These are phyloP conservation scores for Rattus norvegicus DNA, from an alignment of 2,113 vertebrate species.

Conservation along the genomic window GRCr8 NC_086035.1:20139001-20139500, in stretches of 20 bases:
- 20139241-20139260: not conserved
- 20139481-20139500: not conserved
- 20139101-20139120: not conserved
- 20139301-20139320: not conserved
- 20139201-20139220: not conserved
- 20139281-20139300: not conserved
- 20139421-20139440: not conserved
- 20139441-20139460: not conserved
- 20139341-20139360: not conserved
- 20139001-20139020: conserved; percentile 58
- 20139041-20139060: conserved; percentile 33
- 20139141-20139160: not conserved
- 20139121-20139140: not conserved
- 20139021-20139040: conserved; percentile 23
- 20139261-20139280: not conserved
- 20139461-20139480: not conserved
- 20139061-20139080: not conserved
- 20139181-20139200: not conserved
- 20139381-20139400: not conserved
- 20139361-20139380: not conserved
- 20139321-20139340: not conserved
- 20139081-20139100: conserved; percentile 35
- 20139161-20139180: not conserved
- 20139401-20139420: not conserved
- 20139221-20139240: not conserved